Conservation (phyloP, 2,113 vertebrate species). For the Mobula birostris region DNA sequence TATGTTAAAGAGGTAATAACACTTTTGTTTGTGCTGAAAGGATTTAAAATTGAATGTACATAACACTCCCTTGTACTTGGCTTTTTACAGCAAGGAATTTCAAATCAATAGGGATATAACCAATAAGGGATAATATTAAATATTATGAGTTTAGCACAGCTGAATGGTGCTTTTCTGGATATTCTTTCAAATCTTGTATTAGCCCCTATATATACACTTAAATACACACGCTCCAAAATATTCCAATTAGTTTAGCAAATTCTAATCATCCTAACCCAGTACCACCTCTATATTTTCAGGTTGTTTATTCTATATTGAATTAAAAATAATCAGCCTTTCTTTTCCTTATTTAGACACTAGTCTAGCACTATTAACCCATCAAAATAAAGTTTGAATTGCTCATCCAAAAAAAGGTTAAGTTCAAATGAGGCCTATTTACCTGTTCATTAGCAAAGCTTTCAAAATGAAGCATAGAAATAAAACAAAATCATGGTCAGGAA, state of each 20-base stretch:
- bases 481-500: not conserved
- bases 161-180: not conserved
- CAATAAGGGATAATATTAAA: not conserved
- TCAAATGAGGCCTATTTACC: not conserved
- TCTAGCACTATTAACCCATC: not conserved
- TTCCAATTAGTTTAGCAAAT: not conserved
- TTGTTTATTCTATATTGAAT: not conserved
- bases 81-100: not conserved
- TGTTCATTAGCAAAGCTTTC: not conserved
- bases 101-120: not conserved
- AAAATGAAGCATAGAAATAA: not conserved
- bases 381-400: constrained; percentile 10
- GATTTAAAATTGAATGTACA: constrained; percentile 30
- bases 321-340: not conserved
- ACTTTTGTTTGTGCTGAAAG: constrained; percentile 10
- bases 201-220: not conserved
- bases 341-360: not conserved
- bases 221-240: not conserved
- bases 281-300: not conserved
- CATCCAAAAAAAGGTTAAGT: not conserved
- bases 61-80: not conserved
- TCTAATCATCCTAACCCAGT: not conserved
- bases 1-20: not conserved
- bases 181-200: not conserved
- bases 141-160: not conserved